phyloP scores from a whole-genome alignment of 2,888 invertebrate genomes.

The Hyposoter didymator region DNA sequence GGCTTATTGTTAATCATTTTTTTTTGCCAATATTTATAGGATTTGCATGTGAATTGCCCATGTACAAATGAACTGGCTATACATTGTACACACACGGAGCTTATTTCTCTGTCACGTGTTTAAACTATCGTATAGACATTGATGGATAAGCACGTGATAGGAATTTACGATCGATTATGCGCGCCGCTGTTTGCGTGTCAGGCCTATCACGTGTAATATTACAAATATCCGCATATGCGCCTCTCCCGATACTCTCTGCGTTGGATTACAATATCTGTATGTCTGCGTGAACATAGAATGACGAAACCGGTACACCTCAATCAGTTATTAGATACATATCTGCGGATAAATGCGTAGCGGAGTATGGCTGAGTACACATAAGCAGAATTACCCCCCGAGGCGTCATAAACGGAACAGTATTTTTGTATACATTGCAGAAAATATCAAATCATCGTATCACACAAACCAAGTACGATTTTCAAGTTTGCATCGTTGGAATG shows the following conservation, averaged over 20 bases:
- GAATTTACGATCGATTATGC: constrained; percentile 55
- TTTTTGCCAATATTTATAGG: not conserved
- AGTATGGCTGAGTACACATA: constrained; percentile 27
- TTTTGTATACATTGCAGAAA: constrained; percentile 20
- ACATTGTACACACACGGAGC: not conserved
- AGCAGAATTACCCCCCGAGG: constrained; percentile 54
- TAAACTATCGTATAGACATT: constrained; percentile 36
- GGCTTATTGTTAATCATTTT: not conserved
- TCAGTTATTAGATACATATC: constrained; percentile 67
- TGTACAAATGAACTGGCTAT: not conserved
- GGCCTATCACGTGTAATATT: constrained; percentile 61
- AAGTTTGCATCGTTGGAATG: too few relatives aligned
- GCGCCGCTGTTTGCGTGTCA: constrained; percentile 54
- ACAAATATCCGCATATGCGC: constrained; percentile 52
- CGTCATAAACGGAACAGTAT: constrained; percentile 49
- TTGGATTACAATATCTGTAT: constrained; percentile 19
- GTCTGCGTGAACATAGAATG: not conserved
- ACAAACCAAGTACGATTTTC: too few relatives aligned
- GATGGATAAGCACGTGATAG: constrained; percentile 52
- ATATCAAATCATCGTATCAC: constrained; percentile 24
- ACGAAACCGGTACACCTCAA: constrained; percentile 60
- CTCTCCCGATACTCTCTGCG: constrained; percentile 35
- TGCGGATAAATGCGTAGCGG: constrained; percentile 61
- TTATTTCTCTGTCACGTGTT: constrained; percentile 43
- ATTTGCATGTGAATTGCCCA: not conserved